Base-by-base conservation (phyloP, 2,888 invertebrate genomes). In the Ceraclea dissimilis region DNA sequence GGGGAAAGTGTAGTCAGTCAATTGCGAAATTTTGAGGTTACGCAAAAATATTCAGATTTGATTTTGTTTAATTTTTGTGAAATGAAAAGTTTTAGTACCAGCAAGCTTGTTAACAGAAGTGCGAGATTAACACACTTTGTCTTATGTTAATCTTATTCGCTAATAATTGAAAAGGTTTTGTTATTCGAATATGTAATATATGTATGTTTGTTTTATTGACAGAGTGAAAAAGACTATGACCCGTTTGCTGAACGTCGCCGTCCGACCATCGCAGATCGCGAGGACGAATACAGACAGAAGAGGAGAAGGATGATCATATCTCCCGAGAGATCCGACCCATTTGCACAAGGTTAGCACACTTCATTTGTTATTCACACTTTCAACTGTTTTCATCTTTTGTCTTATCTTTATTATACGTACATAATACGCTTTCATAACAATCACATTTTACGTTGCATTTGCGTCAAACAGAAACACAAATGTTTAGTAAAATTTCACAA, bases 251-350 rank as follows among this genome's bases (percentile, higher is more conserved):
- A 94, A 64, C 85, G 93, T 65, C 82, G 94, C 61, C 81, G 90
- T 55, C 90, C 93, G 48, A 95, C 93, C 16, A 93, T 98, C 69
- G 92, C 93, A 1, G 97, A 98, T 66, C 83, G 95, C 63, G 97
- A 98, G 76, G 95, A 97, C 84, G 97, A 98, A 70, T 99, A 99
- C 69, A 83, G 93, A 56, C 90, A 90, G 66, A 88, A 90, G 66
- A 81, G 93, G 64, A 82, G 93, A 59, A 81, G 89, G 72, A 87
- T 92, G 83, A 89, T 89, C 62, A 95, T 99, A 67, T 99, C 99
- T 2, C 99, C 99, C 1, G 97, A 95, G 69, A 82, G 99, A 67
- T 85, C 89, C 64, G 99, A 99, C 81, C 95, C 95, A 33, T 99
- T 99, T 80, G 93, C 95, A 68, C 94, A 96, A 81, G 96, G 95